Evolutionary conservation across 2,888 invertebrate species (phyloP).

Genomic region (Eupithecia subumbrata): DNA sequence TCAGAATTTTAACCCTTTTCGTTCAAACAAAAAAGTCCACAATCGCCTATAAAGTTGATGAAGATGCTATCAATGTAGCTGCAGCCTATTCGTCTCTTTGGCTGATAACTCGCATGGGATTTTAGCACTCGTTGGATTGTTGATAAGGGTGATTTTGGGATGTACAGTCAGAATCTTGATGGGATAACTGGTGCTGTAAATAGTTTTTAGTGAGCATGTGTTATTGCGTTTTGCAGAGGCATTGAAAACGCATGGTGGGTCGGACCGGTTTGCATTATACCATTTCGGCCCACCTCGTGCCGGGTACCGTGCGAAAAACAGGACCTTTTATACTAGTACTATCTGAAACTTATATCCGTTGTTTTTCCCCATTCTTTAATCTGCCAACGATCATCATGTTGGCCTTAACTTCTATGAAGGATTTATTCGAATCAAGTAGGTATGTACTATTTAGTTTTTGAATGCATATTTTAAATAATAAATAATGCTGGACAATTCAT

Average conservation of each 20-base stretch:
- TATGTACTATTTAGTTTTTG: background rate
- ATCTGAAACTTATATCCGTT: background rate
- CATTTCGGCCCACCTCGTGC: constrained; percentile 62
- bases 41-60: constrained; percentile 42
- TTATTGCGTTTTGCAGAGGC: constrained; percentile 55
- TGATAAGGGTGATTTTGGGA: constrained; percentile 18
- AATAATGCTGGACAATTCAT: no score
- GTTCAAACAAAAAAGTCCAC: constrained; percentile 38
- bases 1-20: constrained; percentile 38
- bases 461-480: background rate
- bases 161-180: constrained; percentile 14
- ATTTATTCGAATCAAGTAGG: background rate
- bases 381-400: background rate
- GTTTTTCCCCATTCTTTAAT: background rate
- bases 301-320: constrained; percentile 51
- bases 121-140: background rate
- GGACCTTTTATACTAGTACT: background rate
- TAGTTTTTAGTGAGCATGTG: constrained; percentile 64
- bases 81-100: background rate
- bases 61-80: constrained; percentile 40
- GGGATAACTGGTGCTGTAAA: constrained; percentile 47
- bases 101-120: constrained; percentile 14
- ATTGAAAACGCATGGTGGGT: constrained; percentile 75
- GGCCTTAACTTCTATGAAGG: background rate
- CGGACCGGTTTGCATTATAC: constrained; percentile 58